Conservation (phyloP, 2,888 invertebrate species). For the Agrochola litura region DNA sequence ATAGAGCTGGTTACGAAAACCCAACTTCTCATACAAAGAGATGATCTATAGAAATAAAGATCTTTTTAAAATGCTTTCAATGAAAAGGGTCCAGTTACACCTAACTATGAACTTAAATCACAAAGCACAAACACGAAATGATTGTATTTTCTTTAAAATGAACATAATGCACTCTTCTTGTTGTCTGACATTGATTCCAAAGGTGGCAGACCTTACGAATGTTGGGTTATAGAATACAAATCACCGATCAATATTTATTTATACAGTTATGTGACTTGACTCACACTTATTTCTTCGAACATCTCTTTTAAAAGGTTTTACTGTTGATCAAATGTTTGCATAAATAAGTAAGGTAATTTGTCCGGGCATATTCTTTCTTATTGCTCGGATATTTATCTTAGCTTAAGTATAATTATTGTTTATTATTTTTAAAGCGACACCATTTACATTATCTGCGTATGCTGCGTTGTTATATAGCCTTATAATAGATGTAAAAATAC, state of each 20-base stretch:
- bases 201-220: slow-evolving; percentile 21
- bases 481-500: background rate
- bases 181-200: slow-evolving; percentile 1
- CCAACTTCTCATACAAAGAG: background rate
- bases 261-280: slow-evolving; percentile 27
- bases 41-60: background rate
- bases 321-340: slow-evolving; percentile 31
- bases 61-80: background rate
- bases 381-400: slow-evolving; percentile 9
- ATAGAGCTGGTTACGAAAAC: background rate
- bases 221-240: slow-evolving; percentile 32
- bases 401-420: background rate
- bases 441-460: background rate
- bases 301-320: slow-evolving; percentile 20
- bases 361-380: slow-evolving; percentile 4
- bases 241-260: slow-evolving; percentile 50
- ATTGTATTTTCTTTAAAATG: background rate
- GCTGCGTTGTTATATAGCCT: background rate
- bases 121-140: background rate
- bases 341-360: slow-evolving; percentile 24
- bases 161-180: background rate
- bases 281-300: slow-evolving; percentile 10
- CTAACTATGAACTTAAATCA: too few species aligned
- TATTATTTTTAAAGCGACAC: background rate
- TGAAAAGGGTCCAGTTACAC: too few species aligned